These are phyloP conservation scores for Sebastes hubbsi DNA, from an alignment of 2,797 vertebrate species.

Conservation along the genomic window DNA sequence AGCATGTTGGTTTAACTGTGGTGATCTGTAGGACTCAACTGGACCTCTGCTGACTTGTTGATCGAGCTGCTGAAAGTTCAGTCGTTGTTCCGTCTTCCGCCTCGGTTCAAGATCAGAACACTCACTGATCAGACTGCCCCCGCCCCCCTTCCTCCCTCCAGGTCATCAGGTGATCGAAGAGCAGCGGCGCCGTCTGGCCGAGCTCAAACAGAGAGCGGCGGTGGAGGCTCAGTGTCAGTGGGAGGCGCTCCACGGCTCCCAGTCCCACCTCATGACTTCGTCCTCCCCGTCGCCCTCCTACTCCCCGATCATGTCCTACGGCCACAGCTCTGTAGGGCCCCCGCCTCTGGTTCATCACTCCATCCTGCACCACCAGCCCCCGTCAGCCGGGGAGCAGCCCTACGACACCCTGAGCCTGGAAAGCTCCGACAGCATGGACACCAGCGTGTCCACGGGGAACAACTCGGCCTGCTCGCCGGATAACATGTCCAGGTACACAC, in stretches of 20 bases:
- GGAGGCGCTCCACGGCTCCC: conserved; percentile 90
- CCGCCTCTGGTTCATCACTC: conserved; percentile 87
- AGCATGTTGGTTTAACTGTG: background rate
- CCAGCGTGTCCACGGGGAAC: conserved; percentile 92
- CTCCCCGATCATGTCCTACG: conserved; percentile 62
- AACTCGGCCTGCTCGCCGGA: conserved; percentile 95
- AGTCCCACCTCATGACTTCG: conserved; percentile 72
- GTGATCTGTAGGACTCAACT: background rate
- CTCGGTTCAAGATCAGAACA: background rate
- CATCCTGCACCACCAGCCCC: conserved; percentile 91
- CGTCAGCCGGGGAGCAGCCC: conserved; percentile 79
- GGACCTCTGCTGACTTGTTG: background rate
- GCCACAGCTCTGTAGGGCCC: conserved; percentile 27
- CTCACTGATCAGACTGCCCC: background rate
- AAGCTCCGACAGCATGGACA: conserved; percentile 98
- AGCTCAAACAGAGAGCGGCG: conserved; percentile 93
- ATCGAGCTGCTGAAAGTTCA: background rate
- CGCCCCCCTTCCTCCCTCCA: conserved; percentile 46
- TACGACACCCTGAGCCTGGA: conserved; percentile 97
- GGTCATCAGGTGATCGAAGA: conserved; percentile 97
- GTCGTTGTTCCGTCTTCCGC: background rate
- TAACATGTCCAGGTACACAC: conserved; percentile 89
- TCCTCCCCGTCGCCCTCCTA: conserved; percentile 57
- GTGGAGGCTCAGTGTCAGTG: conserved; percentile 95
- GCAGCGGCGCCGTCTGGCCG: conserved; percentile 91